phyloP scores from a whole-genome alignment of 2,113 vertebrate species.

The Plecotus auritus region DNA sequence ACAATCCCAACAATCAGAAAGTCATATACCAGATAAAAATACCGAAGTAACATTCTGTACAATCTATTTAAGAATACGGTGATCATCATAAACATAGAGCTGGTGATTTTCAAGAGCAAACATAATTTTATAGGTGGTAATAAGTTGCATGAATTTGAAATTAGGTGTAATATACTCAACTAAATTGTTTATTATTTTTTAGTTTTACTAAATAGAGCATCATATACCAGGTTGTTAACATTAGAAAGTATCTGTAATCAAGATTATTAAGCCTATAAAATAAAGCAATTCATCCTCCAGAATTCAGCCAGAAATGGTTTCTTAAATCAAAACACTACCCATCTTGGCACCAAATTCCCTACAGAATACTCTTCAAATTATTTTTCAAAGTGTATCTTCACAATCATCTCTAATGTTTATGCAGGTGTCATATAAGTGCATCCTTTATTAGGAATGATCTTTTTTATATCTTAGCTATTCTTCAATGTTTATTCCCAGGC shows the following conservation, averaged over 20 bases:
- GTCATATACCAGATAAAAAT: not conserved
- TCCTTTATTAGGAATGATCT: not conserved
- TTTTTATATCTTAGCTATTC: not conserved
- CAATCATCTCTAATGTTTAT: rapidly evolving
- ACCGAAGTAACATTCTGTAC: not conserved
- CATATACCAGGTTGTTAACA: not conserved
- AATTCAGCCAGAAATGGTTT: not conserved
- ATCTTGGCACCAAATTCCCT: not conserved
- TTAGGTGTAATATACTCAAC: not conserved
- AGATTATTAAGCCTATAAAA: constrained; percentile 25
- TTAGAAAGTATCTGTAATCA: not conserved
- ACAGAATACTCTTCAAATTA: not conserved
- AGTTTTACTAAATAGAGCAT: constrained; percentile 19
- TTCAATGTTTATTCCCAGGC: not conserved
- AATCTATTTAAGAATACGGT: not conserved
- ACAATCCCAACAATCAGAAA: not conserved
- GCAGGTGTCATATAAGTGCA: not conserved
- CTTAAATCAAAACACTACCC: not conserved
- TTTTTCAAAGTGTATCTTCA: not conserved
- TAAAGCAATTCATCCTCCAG: not conserved
- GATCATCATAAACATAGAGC: not conserved
- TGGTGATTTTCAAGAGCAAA: not conserved
- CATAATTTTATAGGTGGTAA: not conserved
- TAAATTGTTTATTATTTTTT: constrained; percentile 25
- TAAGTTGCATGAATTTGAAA: not conserved